These are phyloP conservation scores for Galago senegalensis DNA, from an alignment of 2,797 vertebrate genomes.

Conservation along the genomic window DNA sequence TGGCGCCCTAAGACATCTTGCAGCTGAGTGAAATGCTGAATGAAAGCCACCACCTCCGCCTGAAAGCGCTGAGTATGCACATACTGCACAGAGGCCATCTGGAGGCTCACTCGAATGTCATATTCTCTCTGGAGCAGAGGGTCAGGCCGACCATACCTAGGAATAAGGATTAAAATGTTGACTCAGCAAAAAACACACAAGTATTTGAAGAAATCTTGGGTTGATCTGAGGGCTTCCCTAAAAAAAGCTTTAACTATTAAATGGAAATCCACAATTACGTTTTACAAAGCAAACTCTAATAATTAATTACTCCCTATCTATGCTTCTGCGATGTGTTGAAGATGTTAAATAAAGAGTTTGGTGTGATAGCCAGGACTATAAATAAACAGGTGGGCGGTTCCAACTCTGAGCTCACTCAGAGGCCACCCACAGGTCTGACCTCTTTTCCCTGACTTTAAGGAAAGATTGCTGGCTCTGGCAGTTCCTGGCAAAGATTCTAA, in stretches of 20 bases:
- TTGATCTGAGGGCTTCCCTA: background rate
- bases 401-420: background rate
- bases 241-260: constrained; percentile 9
- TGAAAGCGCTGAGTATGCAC: constrained; percentile 99
- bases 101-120: constrained; percentile 93
- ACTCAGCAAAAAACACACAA: background rate
- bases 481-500: background rate
- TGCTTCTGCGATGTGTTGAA: rapidly evolving
- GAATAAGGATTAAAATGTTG: rapidly evolving
- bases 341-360: background rate
- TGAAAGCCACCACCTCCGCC: constrained; percentile 96
- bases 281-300: background rate
- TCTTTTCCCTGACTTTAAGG: background rate
- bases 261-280: background rate
- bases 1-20: constrained; percentile 97
- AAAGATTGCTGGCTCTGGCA: background rate
- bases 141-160: constrained; percentile 94
- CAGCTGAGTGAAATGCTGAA: constrained; percentile 98
- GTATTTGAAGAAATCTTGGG: background rate
- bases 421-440: background rate
- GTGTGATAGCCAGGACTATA: background rate
- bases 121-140: constrained; percentile 92
- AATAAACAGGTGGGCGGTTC: no score
- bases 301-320: background rate
- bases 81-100: constrained; percentile 98